These are phyloP conservation scores for Ichneumoninae sp. DNA, from an alignment of 2,888 invertebrate genomes.

Conservation along the genomic window DNA sequence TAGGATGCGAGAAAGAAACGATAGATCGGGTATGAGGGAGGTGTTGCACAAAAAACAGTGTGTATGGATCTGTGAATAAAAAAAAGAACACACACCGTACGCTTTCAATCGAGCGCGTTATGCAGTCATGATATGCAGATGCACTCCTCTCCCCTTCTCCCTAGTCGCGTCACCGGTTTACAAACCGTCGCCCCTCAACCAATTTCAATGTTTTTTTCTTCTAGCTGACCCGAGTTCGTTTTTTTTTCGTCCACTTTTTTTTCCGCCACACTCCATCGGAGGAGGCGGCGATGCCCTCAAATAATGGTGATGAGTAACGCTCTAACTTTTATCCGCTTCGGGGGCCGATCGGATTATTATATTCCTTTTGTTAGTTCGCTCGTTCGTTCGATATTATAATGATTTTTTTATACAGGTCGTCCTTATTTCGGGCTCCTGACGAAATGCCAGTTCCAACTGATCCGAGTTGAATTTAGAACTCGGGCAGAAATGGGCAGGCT, in stretches of 20 bases:
- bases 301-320: slow-evolving; percentile 60
- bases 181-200: slow-evolving; percentile 54
- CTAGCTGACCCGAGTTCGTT: slow-evolving; percentile 39
- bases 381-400: slow-evolving; percentile 41
- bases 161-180: slow-evolving; percentile 57
- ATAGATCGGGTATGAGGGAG: slow-evolving; percentile 54
- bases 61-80: slow-evolving; percentile 64
- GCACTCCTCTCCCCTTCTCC: slow-evolving; percentile 58
- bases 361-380: slow-evolving; percentile 20
- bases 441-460: not conserved
- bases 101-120: slow-evolving; percentile 79
- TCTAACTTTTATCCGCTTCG: slow-evolving; percentile 41
- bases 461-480: not conserved
- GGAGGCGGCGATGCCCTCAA: slow-evolving; percentile 41
- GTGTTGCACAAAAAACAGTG: slow-evolving; percentile 65
- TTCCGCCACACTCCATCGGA: slow-evolving; percentile 40
- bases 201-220: slow-evolving; percentile 42
- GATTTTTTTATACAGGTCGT: slow-evolving; percentile 20
- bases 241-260: slow-evolving; percentile 23
- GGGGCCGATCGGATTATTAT: slow-evolving; percentile 50
- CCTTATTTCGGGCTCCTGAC: not conserved
- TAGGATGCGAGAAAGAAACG: slow-evolving; percentile 44
- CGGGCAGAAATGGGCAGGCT: not conserved
- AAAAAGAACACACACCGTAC: slow-evolving; percentile 72
- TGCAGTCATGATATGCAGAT: slow-evolving; percentile 81